Percentiles rank a stretch among this genome's conserved stretches.
Conservation (phyloP, 2,888 invertebrate genomes). For the Ypsolopha scabrella region DNA sequence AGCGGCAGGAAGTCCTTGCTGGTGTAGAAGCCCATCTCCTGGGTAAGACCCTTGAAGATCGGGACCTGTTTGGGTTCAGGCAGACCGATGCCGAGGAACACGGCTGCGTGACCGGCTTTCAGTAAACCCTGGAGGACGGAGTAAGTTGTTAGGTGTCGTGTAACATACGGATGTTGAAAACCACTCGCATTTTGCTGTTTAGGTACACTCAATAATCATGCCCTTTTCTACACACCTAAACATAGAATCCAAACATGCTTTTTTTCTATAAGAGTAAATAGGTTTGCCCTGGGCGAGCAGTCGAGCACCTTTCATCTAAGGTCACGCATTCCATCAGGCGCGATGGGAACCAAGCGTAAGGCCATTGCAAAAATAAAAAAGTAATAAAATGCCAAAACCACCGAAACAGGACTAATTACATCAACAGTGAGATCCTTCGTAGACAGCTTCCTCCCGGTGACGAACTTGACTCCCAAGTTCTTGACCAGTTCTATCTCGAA, state of each 20-base stretch:
- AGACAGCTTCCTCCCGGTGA: conserved; percentile 78
- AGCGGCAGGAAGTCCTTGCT: conserved; percentile 94
- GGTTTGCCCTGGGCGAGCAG: no score
- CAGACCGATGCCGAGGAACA: conserved; percentile 90
- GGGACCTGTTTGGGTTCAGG: conserved; percentile 89
- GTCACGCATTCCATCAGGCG: no score
- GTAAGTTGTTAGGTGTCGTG: not conserved
- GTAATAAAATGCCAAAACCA: no score
- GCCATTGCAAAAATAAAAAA: no score
- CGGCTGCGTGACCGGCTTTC: conserved; percentile 77
- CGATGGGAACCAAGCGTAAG: no score
- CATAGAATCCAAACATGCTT: no score
- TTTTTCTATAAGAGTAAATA: no score
- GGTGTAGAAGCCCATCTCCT: conserved; percentile 91
- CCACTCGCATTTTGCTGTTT: not conserved
- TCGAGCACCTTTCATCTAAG: no score
- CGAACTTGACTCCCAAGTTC: conserved; percentile 93
- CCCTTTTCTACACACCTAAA: no score
- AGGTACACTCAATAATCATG: conserved; percentile 7
- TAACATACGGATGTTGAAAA: no score
- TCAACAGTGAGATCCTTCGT: conserved; percentile 77
- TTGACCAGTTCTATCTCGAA: conserved; percentile 93
- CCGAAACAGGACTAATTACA: conserved; percentile 2
- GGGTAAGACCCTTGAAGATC: conserved; percentile 80
- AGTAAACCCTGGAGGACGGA: conserved; percentile 70